Percentiles rank a stretch among this genome's conserved stretches.
Evolutionary conservation across 2,113 vertebrate species (phyloP).

Genomic region (Xiphorhynchus elegans): DNA sequence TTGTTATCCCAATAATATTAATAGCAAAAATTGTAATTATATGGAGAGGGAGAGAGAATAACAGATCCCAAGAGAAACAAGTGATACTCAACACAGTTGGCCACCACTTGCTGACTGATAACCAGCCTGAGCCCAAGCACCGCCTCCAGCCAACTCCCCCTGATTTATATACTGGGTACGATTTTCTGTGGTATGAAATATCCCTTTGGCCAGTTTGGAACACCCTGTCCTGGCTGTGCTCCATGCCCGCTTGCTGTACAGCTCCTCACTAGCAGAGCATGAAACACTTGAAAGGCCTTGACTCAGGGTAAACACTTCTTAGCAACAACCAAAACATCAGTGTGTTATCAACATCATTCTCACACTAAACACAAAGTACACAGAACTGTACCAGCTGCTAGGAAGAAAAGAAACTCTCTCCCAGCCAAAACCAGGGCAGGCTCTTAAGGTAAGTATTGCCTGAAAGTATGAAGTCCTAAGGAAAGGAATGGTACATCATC

Average conservation of each 20-base stretch:
- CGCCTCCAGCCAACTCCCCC: background rate
- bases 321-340: background rate
- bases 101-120: background rate
- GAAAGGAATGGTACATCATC: background rate
- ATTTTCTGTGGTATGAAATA: background rate
- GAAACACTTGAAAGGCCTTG: background rate
- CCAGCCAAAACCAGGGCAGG: background rate
- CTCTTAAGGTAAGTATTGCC: background rate
- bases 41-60: background rate
- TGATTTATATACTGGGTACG: background rate
- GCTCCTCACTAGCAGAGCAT: background rate
- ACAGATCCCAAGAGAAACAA: background rate
- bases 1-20: background rate
- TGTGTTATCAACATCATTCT: background rate
- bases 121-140: background rate
- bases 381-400: background rate
- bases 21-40: background rate
- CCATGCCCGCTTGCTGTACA: background rate
- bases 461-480: background rate
- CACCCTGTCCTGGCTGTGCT: background rate
- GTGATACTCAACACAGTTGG: background rate
- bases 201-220: background rate
- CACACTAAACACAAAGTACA: background rate
- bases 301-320: background rate
- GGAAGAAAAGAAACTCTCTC: background rate